These are phyloP conservation scores for Kryptolebias ocellatus DNA, from an alignment of 2,797 vertebrate genomes.

Conservation along the genomic window DNA sequence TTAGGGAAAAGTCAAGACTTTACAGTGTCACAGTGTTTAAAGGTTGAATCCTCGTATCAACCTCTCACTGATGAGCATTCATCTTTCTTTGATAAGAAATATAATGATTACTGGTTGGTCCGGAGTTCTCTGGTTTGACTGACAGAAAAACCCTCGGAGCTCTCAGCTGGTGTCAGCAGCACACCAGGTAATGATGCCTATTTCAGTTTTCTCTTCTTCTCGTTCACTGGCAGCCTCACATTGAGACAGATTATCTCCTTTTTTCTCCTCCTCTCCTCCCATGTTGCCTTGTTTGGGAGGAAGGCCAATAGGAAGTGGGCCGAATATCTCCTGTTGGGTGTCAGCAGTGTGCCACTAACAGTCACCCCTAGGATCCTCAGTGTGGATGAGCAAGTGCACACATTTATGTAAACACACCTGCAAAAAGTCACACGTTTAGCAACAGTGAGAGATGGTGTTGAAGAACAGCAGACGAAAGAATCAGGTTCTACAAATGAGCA, in stretches of 20 bases:
- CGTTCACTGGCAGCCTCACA: slow-evolving; percentile 63
- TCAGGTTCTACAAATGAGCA: neutral
- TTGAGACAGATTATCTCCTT: slow-evolving; percentile 72
- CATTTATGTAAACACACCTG: slow-evolving; percentile 56
- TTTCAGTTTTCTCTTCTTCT: slow-evolving; percentile 54
- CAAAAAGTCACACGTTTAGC: slow-evolving; percentile 23
- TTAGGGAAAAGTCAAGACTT: no score
- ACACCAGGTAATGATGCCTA: slow-evolving; percentile 68
- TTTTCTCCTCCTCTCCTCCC: slow-evolving; percentile 21
- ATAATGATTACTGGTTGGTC: slow-evolving; percentile 34
- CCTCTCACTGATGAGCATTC: slow-evolving; percentile 24
- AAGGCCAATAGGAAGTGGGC: slow-evolving; percentile 64
- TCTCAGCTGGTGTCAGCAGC: slow-evolving; percentile 54
- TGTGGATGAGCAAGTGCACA: slow-evolving; percentile 34
- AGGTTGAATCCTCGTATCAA: slow-evolving; percentile 28
- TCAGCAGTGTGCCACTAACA: slow-evolving; percentile 54
- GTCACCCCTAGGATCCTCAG: slow-evolving; percentile 35
- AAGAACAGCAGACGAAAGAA: slow-evolving; percentile 20
- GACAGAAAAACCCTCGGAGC: slow-evolving; percentile 7
- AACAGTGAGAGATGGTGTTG: slow-evolving; percentile 3
- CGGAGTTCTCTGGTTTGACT: slow-evolving; percentile 26
- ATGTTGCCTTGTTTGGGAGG: slow-evolving; percentile 56
- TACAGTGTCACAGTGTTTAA: neutral
- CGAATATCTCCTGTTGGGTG: slow-evolving; percentile 63
- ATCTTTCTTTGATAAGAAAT: slow-evolving; percentile 31